These are phyloP conservation scores for Laticauda laticaudata DNA, from an alignment of 2,113 vertebrate species.

Conservation along the genomic window DNA sequence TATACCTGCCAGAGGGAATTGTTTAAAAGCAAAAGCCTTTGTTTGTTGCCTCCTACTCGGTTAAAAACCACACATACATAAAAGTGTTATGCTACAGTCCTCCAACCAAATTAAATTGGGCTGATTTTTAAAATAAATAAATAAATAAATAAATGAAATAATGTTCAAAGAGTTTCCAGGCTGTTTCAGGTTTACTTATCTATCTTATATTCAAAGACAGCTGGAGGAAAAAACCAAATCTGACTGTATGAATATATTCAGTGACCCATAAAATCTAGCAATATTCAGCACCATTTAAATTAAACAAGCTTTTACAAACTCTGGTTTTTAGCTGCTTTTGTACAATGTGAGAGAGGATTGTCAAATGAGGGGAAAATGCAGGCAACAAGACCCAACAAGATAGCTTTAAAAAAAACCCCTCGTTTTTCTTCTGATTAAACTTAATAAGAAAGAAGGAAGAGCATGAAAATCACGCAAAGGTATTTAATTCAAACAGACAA, in stretches of 20 bases:
- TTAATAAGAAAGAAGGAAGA: constrained; percentile 24
- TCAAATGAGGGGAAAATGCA: constrained; percentile 12
- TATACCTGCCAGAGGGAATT: neutral
- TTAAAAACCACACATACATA: neutral
- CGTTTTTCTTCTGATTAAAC: constrained; percentile 26
- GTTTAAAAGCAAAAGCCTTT: neutral
- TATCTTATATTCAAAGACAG: constrained; percentile 31
- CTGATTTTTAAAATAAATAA: neutral
- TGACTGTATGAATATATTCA: constrained; percentile 39
- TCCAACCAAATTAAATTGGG: constrained; percentile 38
- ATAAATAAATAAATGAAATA: neutral
- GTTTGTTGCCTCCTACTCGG: neutral
- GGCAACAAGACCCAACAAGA: neutral
- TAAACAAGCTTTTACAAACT: constrained; percentile 26
- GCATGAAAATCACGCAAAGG: constrained; percentile 31
- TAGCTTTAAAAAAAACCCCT: neutral
- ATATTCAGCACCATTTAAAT: constrained; percentile 44
- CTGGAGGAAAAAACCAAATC: constrained; percentile 41
- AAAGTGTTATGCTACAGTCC: neutral
- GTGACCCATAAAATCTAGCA: constrained; percentile 44
- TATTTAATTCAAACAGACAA: constrained; percentile 44
- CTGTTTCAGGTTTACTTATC: constrained; percentile 41
- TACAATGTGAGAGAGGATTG: constrained; percentile 24
- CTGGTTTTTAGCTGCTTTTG: constrained; percentile 10
- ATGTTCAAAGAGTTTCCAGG: constrained; percentile 25